Evolutionary conservation across 2,888 invertebrate genomes (phyloP).

Genomic region (Heliconius hortense): DNA sequence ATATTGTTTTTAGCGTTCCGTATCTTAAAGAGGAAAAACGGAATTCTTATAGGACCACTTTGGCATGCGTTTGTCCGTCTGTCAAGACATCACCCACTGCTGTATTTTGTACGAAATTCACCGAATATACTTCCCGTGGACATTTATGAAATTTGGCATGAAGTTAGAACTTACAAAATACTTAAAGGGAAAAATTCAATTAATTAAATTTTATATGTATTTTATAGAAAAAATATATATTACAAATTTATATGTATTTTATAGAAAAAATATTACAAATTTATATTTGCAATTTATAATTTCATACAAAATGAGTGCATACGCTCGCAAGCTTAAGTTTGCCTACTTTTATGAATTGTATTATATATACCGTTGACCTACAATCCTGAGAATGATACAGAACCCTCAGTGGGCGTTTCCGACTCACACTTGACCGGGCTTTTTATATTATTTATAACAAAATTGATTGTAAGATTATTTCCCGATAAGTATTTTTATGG

Average conservation of each 20-base stretch:
- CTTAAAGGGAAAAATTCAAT: too few relatives aligned
- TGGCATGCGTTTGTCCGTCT: neutral
- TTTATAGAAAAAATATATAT: too few relatives aligned
- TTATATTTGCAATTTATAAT: too few relatives aligned
- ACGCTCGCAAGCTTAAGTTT: too few relatives aligned
- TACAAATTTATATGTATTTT: too few relatives aligned
- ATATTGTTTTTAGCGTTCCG: constrained; percentile 10
- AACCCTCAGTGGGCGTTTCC: neutral
- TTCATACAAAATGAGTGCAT: too few relatives aligned
- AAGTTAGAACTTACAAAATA: too few relatives aligned
- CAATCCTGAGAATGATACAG: neutral
- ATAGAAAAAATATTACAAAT: too few relatives aligned
- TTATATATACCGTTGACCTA: neutral
- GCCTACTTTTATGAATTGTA: neutral
- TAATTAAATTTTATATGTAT: too few relatives aligned
- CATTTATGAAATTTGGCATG: too few relatives aligned
- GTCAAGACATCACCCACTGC: neutral
- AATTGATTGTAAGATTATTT: constrained; percentile 29
- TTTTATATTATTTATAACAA: constrained; percentile 19
- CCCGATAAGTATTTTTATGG: constrained; percentile 28
- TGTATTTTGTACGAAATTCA: too few relatives aligned
- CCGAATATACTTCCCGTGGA: too few relatives aligned
- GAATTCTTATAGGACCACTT: neutral
- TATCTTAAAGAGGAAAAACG: neutral
- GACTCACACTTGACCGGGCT: neutral